A percentile compares a stretch with the other conserved stretches of the same genome.
phyloP scores from a whole-genome alignment of 2,113 vertebrate species.

The Dolichallabes microphthalmus region DNA sequence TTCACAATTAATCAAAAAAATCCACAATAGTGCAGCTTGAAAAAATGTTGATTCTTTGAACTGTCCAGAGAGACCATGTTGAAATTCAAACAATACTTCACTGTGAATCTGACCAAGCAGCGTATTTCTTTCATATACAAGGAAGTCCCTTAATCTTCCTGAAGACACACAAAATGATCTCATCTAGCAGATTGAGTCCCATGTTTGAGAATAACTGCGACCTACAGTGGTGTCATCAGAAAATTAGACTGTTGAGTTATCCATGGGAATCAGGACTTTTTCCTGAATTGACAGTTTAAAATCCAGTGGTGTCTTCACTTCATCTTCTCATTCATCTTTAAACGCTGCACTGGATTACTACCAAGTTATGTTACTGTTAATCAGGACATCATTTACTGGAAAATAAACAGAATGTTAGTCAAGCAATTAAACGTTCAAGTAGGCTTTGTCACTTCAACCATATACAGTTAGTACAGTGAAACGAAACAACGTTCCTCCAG shows the following conservation, averaged over 20 bases:
- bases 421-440: too few species aligned
- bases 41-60: slow-evolving; percentile 12
- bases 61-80: slow-evolving; percentile 32
- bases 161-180: slow-evolving; percentile 29
- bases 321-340: slow-evolving; percentile 5
- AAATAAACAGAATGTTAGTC: not conserved
- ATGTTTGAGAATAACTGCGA: slow-evolving; percentile 21
- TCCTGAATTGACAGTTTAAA: not conserved
- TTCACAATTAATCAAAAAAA: slow-evolving; percentile 26
- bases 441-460: too few species aligned
- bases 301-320: slow-evolving; percentile 9
- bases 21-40: slow-evolving; percentile 19
- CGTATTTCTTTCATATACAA: slow-evolving; percentile 19
- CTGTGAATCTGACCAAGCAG: slow-evolving; percentile 33
- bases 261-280: slow-evolving; percentile 10
- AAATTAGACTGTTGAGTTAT: slow-evolving; percentile 4
- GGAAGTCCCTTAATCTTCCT: not conserved
- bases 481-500: too few species aligned
- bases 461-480: too few species aligned
- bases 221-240: slow-evolving; percentile 3
- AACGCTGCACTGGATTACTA: not conserved
- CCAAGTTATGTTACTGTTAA: not conserved
- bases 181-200: slow-evolving; percentile 6
- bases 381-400: not conserved
- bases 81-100: slow-evolving; percentile 39